Conservation (phyloP, 1,140 invertebrate genomes). For the Acromyrmex heyeri region DNA sequence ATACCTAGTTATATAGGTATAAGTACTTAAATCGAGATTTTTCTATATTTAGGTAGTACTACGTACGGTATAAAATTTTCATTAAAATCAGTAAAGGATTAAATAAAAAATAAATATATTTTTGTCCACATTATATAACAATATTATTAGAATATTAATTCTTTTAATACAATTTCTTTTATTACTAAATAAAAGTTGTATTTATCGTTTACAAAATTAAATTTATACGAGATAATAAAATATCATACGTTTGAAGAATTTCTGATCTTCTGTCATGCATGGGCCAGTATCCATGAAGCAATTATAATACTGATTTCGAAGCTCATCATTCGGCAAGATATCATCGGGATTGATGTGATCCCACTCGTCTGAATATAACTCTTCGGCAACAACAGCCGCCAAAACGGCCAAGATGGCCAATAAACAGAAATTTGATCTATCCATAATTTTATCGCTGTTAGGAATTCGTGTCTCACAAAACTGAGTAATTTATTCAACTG, state of each 20-base stretch:
- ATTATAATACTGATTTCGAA: constrained; percentile 78
- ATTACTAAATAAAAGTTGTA: not conserved
- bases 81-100: no score
- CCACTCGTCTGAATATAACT: constrained; percentile 55
- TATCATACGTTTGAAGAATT: constrained; percentile 76
- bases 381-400: constrained; percentile 3
- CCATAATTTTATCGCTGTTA: constrained; percentile 30
- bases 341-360: constrained; percentile 57
- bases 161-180: not conserved
- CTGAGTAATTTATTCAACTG: constrained; percentile 6
- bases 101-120: no score
- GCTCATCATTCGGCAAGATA: constrained; percentile 53
- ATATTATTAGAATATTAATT: not conserved
- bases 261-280: constrained; percentile 77
- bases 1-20: no score
- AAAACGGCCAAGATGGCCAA: constrained; percentile 6
- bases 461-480: not conserved
- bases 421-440: not conserved
- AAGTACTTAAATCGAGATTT: no score
- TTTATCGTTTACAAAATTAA: not conserved
- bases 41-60: no score
- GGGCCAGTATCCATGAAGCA: constrained; percentile 84
- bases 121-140: not conserved
- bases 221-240: not conserved
- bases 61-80: no score